Base-by-base conservation (phyloP, 2,113 vertebrate genomes). In the Macheiramphus alcinus region DNA sequence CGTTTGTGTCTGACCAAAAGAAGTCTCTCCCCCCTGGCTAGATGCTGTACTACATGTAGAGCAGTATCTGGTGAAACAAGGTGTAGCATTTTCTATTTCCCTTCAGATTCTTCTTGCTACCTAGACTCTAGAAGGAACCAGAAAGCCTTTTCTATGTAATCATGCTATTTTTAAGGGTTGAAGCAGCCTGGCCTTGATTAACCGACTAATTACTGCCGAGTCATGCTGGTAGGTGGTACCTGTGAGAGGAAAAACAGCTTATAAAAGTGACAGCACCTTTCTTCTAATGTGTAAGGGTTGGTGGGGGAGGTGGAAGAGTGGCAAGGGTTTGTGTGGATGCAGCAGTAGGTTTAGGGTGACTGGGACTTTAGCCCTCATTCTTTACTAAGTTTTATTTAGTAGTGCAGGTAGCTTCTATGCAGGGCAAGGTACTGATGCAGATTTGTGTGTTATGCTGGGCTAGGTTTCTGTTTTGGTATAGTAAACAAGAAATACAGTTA, bases 1-100 rank as follows among this genome's bases (percentile, higher is more conserved):
- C 13, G 3, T 91, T 93, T 80, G 58, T 50, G 73, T 82, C 93
- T 95, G 86, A 93, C 93, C 94, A 87, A 91, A 92, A 95, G 95
- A 48, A 94, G 94, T 89, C 91, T 97, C 62, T 95, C 48, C 83
- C 90, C 91, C n/a, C 43, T 9, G 45, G 88, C 86, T 53, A 38
- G 61, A 19, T 61, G 87, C 83, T 82, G 47, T 32, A 17, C 74
- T 50, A 16, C 48, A 23, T 10, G 45, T 16, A 32, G 65, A 79
- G 73, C 56, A 81, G 86, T 7, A 45, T 80, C 90, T 92, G 80
- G 86, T 14, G 4, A 38, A 70, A 85, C 1, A 3, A 80, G 18
- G 11, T 15, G 66, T 42, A 1, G 2, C 26, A 10, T 21, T 80
- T 81, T 52, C 78, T 34, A 0, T 31, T 76, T 48, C 67, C 25